Conservation (phyloP, 2,888 invertebrate species). For the Uloborus plumipes region DNA sequence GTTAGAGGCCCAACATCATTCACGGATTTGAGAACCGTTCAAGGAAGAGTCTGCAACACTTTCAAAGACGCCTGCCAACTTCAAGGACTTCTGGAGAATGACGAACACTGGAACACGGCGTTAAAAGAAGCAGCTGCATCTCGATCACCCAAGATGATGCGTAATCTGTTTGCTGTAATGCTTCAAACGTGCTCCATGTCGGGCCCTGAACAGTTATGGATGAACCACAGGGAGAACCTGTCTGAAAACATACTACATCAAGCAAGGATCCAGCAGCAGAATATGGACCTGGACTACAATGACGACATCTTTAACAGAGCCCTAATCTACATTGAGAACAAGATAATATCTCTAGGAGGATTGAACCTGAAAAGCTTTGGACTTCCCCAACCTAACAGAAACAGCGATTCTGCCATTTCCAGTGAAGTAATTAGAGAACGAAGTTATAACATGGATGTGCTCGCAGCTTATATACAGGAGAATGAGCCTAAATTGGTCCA, state of each 20-base stretch:
- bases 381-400: background rate
- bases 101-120: background rate
- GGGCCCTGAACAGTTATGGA: background rate
- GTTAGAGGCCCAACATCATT: background rate
- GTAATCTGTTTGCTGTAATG: background rate
- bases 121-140: background rate
- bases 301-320: background rate
- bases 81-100: background rate
- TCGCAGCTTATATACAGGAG: too few species aligned
- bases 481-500: too few species aligned
- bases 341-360: background rate
- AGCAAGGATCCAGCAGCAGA: background rate
- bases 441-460: too few species aligned
- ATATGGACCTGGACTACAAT: background rate
- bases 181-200: background rate
- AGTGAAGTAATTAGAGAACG: too few species aligned
- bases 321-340: background rate
- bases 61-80: background rate
- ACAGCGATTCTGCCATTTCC: conserved; percentile 8
- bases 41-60: background rate
- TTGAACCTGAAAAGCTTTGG: background rate
- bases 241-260: conserved; percentile 1
- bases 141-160: background rate
- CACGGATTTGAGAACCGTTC: background rate
- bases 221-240: background rate